Evolutionary conservation across 2,888 invertebrate species (phyloP).

Genomic region (Acanthosepion lycidas): DNA sequence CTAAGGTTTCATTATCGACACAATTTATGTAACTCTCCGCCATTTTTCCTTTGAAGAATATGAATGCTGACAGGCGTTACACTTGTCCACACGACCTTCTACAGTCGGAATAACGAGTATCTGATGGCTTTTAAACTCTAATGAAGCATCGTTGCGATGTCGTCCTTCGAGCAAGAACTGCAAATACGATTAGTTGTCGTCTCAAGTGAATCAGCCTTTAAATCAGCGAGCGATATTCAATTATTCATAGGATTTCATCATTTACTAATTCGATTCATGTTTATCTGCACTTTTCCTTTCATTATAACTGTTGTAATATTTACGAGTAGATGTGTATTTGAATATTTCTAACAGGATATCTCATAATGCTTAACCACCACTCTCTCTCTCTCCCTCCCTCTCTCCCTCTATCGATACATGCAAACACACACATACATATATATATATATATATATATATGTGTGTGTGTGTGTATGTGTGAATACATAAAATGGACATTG

Average conservation of each 20-base stretch:
- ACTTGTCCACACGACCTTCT: not conserved
- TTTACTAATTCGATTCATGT: not conserved
- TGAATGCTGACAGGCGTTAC: not conserved
- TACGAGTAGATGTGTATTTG: not conserved
- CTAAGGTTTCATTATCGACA: too few species aligned
- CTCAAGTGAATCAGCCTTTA: not conserved
- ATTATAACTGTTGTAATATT: not conserved
- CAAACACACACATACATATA: not conserved
- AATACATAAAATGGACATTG: too few species aligned
- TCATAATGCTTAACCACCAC: not conserved
- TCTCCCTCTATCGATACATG: too few species aligned
- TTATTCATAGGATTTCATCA: not conserved
- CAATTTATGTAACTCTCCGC: not conserved
- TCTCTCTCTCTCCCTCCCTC: not conserved
- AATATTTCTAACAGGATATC: not conserved
- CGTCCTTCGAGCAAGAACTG: not conserved
- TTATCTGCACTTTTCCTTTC: not conserved
- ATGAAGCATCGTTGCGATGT: not conserved
- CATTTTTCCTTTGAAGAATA: not conserved
- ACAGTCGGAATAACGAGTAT: not conserved
- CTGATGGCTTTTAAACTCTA: not conserved
- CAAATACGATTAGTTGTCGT: not conserved
- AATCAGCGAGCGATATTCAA: not conserved
- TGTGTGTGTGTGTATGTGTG: too few species aligned
- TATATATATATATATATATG: too few species aligned